These are phyloP conservation scores for Drosophila baimaii DNA, from an alignment of 1,140 invertebrate species.

Conservation along the genomic window DNA sequence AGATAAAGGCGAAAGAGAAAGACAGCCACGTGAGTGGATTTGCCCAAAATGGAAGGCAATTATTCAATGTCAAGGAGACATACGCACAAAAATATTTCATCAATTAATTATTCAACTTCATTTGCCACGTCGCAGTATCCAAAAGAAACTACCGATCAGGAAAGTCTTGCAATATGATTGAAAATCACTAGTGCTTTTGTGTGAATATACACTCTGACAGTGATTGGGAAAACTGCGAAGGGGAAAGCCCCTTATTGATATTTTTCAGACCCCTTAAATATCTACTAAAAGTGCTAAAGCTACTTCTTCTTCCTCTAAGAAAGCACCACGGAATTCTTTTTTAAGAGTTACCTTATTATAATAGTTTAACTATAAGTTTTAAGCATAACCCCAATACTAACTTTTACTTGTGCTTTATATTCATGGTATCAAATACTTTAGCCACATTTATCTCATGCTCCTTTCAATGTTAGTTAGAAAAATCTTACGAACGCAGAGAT, in stretches of 20 bases:
- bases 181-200: neutral
- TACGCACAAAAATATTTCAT: slow-evolving; percentile 69
- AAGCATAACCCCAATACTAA: no score
- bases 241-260: neutral
- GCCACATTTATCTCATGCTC: no score
- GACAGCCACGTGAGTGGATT: slow-evolving; percentile 33
- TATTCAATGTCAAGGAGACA: slow-evolving; percentile 74
- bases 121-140: slow-evolving; percentile 18
- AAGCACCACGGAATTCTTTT: no score
- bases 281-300: no score
- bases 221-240: neutral
- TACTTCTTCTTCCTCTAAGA: no score
- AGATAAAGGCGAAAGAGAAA: slow-evolving; percentile 9
- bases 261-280: no score
- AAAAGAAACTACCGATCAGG: slow-evolving; percentile 1
- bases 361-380: no score
- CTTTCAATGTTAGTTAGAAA: no score
- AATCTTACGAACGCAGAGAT: no score
- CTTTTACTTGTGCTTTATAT: no score
- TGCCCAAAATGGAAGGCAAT: slow-evolving; percentile 62
- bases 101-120: slow-evolving; percentile 77
- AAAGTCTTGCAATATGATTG: neutral
- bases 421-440: no score
- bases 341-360: no score
- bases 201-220: neutral